These are phyloP conservation scores for Halichoerus grypus DNA, from an alignment of 2,113 vertebrate species.

Conservation along the genomic window DNA sequence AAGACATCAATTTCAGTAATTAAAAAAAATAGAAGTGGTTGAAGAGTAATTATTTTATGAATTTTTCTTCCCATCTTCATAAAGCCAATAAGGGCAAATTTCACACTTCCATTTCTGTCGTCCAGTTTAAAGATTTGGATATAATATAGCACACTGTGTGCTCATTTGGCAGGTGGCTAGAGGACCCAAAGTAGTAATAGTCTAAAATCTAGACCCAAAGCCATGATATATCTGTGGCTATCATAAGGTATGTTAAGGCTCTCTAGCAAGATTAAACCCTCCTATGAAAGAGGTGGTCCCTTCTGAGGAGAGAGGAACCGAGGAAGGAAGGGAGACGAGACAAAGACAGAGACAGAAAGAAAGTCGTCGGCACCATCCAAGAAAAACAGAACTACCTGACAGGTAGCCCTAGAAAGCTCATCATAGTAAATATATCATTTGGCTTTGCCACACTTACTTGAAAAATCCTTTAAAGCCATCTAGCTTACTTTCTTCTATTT, in stretches of 20 bases:
- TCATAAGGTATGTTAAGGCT: neutral
- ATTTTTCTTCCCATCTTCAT: neutral
- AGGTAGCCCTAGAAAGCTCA: neutral
- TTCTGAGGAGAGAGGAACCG: neutral
- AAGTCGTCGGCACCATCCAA: neutral
- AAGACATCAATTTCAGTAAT: neutral
- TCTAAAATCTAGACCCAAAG: neutral
- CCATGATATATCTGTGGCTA: neutral
- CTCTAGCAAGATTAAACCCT: neutral
- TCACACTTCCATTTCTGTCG: neutral
- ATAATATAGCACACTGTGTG: neutral
- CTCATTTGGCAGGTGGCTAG: neutral
- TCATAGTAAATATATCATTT: neutral
- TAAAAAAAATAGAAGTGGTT: neutral
- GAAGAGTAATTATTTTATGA: neutral
- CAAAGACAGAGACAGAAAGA: neutral
- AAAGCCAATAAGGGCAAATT: neutral
- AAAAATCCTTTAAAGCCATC: neutral
- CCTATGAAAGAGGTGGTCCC: neutral
- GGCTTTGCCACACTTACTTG: neutral
- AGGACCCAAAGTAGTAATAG: neutral
- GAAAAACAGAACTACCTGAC: neutral
- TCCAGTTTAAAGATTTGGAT: neutral
- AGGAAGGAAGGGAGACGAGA: rapidly evolving
- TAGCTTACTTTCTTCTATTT: constrained; percentile 20